Conservation (phyloP, 1,140 invertebrate genomes). For the Drosophila kanapiae region DNA sequence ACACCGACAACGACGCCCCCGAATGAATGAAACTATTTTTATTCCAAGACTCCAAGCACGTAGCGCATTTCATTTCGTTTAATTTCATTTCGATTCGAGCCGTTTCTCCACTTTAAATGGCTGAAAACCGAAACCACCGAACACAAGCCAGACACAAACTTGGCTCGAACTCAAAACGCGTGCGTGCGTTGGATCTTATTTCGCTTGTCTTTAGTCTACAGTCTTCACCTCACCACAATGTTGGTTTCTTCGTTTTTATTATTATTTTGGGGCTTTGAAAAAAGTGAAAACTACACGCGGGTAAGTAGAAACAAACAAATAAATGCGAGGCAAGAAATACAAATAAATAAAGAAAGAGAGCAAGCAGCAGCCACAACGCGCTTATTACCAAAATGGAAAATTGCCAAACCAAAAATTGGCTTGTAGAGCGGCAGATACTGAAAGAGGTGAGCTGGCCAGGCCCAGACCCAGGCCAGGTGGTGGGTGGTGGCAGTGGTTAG, state of each 20-base stretch:
- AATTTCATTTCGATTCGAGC: slow-evolving; percentile 38
- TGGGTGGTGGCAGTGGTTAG: slow-evolving; percentile 15
- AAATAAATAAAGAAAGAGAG: slow-evolving; percentile 25
- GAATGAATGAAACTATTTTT: slow-evolving; percentile 29
- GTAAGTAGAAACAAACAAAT: slow-evolving; percentile 40
- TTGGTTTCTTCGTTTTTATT: slow-evolving; percentile 4
- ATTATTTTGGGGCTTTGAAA: slow-evolving; percentile 50
- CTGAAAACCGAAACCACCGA: slow-evolving; percentile 33
- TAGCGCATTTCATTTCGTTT: slow-evolving; percentile 41
- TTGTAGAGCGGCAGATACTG: background rate
- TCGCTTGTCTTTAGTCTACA: slow-evolving; percentile 10
- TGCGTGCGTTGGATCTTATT: slow-evolving; percentile 38
- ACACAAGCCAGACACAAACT: slow-evolving; percentile 33
- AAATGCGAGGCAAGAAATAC: slow-evolving; percentile 27
- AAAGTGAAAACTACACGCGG: slow-evolving; percentile 65
- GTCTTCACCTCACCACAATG: slow-evolving; percentile 8
- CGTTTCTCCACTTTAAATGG: slow-evolving; percentile 28
- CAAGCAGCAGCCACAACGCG: slow-evolving; percentile 9
- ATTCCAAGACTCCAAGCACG: slow-evolving; percentile 19
- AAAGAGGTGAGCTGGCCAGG: slow-evolving; percentile 7
- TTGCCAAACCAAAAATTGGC: slow-evolving; percentile 35
- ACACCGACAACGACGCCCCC: background rate
- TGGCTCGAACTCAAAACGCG: slow-evolving; percentile 37
- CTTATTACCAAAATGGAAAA: slow-evolving; percentile 50
- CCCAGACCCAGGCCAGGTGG: background rate